Base-by-base conservation (phyloP, 2,113 vertebrate genomes). In the Lucifuga dentata region DNA sequence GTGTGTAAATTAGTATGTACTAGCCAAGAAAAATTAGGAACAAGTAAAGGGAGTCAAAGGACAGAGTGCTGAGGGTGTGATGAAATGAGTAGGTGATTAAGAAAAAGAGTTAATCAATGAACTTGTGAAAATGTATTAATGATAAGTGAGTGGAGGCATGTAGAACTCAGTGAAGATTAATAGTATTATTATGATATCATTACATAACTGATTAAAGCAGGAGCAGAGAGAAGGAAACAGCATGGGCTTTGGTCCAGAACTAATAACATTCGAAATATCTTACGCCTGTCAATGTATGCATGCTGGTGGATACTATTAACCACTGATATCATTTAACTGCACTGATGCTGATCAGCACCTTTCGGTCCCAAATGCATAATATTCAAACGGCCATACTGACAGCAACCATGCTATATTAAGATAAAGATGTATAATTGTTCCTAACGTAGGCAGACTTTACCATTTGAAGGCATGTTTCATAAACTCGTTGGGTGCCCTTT, bases 71-170 rank as follows among this genome's bases (percentile, higher is more conserved):
- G 43, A 68, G 62, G 40, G 68, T 52, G 40, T 33, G 45, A 76
- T 69, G 63, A 52, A 67, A 69, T 16, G 36, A 55, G 61, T 7
- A 12, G 51, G 33, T 68, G 56, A 85, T 73, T 61, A 81, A 35
- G 62, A 52, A n/a, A 41, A 80, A 73, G 55, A 77, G 59, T 62
- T 55, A 67, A 78, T 84, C 59, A 78, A 80, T 73, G 23, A 83
- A 67, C 57, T 56, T 43, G 64, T 68, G 66, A 68, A 43, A 80
- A 53, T 65, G 66, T 32, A 62, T 76, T 65, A 75, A 77, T 5
- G 44, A 48, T 60, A 41, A 81, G 44, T n/a, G 59, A 76, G 16
- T 33, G 38, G 17, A 43, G 46, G 44, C 61, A 65, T 56, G 29
- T 23, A 39, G 53, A 21, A 11, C 29, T 36, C 44, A 56, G 46